A percentile compares a stretch with the other conserved stretches of the same genome.
phyloP scores from a whole-genome alignment of 2,888 invertebrate genomes.

The Drosophila anomalata region DNA sequence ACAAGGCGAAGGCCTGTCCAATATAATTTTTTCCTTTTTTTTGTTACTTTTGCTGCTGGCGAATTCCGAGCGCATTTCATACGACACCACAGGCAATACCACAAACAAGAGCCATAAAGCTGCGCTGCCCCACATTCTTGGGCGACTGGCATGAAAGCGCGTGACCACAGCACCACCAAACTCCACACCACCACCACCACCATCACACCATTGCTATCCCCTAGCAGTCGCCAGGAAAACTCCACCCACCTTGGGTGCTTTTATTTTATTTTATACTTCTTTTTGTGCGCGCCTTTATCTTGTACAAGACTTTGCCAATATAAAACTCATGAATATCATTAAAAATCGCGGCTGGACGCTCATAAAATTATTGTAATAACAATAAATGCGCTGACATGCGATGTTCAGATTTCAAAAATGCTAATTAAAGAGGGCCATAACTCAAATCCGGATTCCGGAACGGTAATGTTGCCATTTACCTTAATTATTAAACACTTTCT shows the following conservation, averaged over 20 bases:
- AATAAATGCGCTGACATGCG: slow-evolving; percentile 43
- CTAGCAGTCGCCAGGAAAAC: slow-evolving; percentile 36
- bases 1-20: slow-evolving; percentile 53
- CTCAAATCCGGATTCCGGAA: slow-evolving; percentile 4
- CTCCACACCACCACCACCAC: slow-evolving; percentile 28
- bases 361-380: slow-evolving; percentile 53
- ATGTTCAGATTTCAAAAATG: slow-evolving; percentile 25
- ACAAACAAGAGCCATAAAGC: slow-evolving; percentile 57
- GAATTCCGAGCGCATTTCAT: slow-evolving; percentile 80
- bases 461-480: neutral
- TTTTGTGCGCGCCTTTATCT: slow-evolving; percentile 51
- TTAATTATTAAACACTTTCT: neutral
- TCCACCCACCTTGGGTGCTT: slow-evolving; percentile 43
- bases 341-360: slow-evolving; percentile 34
- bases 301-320: slow-evolving; percentile 45
- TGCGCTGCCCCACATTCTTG: slow-evolving; percentile 67
- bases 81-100: slow-evolving; percentile 65
- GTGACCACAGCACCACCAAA: slow-evolving; percentile 58
- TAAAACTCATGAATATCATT: slow-evolving; percentile 76
- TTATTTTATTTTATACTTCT: slow-evolving; percentile 31
- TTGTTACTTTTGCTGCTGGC: slow-evolving; percentile 53
- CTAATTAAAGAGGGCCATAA: slow-evolving; percentile 19
- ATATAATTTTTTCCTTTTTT: slow-evolving; percentile 32
- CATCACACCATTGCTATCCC: slow-evolving; percentile 52
- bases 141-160: slow-evolving; percentile 55